Conservation (phyloP, 1,140 invertebrate species). For the Ips typographus region DNA sequence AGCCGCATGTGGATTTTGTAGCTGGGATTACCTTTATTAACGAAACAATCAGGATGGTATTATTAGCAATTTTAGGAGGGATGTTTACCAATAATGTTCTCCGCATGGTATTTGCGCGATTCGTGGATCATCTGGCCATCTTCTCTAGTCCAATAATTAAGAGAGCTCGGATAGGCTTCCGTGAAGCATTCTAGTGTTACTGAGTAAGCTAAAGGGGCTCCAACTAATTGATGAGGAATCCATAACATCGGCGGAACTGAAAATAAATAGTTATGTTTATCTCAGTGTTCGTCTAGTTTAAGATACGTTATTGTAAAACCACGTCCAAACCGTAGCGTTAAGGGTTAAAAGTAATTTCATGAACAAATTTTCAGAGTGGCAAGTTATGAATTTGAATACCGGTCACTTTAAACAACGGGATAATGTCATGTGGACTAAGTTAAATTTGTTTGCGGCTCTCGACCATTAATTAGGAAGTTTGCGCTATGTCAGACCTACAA, state of each 20-base stretch:
- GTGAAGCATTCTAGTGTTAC: conserved; percentile 86
- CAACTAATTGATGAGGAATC: conserved; percentile 89
- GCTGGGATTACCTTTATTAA: conserved; percentile 53
- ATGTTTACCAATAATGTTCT: conserved; percentile 62
- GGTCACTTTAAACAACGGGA: conserved; percentile 6
- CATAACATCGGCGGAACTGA: conserved; percentile 86
- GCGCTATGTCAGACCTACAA: neutral
- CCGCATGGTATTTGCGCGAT: conserved; percentile 75
- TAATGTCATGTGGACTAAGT: conserved; percentile 6
- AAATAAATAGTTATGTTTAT: conserved; percentile 45
- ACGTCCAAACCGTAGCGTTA: conserved; percentile 1
- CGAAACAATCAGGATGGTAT: neutral
- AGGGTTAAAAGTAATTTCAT: conserved; percentile 11
- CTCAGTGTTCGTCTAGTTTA: neutral
- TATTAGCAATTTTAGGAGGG: neutral
- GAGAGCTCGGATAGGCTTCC: conserved; percentile 85
- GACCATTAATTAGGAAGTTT: conserved; percentile 18
- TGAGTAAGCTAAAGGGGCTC: conserved; percentile 74
- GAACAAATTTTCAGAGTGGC: conserved; percentile 4
- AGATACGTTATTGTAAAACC: neutral
- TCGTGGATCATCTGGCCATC: conserved; percentile 88
- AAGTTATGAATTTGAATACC: conserved; percentile 17
- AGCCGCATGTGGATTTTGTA: conserved; percentile 86
- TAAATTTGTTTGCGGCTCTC: conserved; percentile 9
- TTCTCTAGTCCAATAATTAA: conserved; percentile 89